These are phyloP conservation scores for Sisyra terminalis DNA, from an alignment of 2,888 invertebrate species.

Conservation along the genomic window DNA sequence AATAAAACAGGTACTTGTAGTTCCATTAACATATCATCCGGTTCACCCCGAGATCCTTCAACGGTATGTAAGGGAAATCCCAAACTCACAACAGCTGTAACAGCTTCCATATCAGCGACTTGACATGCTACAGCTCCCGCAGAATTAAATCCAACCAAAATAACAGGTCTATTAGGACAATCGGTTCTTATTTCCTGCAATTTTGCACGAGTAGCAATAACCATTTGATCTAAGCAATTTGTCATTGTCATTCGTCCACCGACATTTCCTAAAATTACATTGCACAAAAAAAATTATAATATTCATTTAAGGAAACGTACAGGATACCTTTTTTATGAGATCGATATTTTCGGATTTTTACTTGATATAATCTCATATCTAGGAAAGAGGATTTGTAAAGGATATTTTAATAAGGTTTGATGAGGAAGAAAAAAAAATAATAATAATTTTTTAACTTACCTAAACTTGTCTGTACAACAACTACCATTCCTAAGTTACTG, in stretches of 20 bases:
- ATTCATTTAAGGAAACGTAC: not conserved
- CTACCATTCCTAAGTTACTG: conserved; percentile 48
- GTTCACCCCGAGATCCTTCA: conserved; percentile 52
- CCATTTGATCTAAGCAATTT: conserved; percentile 42
- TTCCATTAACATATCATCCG: conserved; percentile 59
- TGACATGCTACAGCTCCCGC: conserved; percentile 62
- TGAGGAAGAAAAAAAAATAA: not conserved
- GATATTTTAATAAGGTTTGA: conserved; percentile 9
- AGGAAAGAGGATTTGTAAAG: conserved; percentile 9
- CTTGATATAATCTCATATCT: not conserved
- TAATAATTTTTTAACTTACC: conserved; percentile 19
- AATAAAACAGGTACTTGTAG: conserved; percentile 59
- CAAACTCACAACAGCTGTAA: conserved; percentile 57
- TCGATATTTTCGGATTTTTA: conserved; percentile 3
- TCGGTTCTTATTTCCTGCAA: conserved; percentile 51
- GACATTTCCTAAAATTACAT: conserved; percentile 1
- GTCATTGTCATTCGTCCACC: conserved; percentile 29
- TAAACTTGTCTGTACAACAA: conserved; percentile 38
- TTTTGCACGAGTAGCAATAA: conserved; percentile 48
- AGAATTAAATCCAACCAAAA: conserved; percentile 61
- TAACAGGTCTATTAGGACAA: conserved; percentile 49
- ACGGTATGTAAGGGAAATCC: conserved; percentile 62
- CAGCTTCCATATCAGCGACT: conserved; percentile 51
- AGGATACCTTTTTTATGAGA: conserved; percentile 5
- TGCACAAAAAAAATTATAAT: not conserved